Conservation (phyloP, 2,113 vertebrate species). For the Ranitomeya imitator region DNA sequence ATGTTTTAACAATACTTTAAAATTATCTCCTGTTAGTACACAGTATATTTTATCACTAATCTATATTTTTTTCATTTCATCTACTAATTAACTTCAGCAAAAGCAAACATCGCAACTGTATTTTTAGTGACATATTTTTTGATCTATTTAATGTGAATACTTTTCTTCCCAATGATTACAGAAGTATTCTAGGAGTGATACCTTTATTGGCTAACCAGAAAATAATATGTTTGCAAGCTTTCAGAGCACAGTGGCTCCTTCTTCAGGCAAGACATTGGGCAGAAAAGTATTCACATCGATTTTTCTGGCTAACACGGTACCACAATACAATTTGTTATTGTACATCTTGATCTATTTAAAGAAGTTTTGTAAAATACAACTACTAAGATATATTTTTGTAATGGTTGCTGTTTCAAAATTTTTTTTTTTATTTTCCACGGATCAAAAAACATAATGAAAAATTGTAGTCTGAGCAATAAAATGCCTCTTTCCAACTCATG, state of each 20-base stretch:
- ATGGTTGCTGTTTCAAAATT: background rate
- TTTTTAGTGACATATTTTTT: background rate
- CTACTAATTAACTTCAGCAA: background rate
- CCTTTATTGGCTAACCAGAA: no score
- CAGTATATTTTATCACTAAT: background rate
- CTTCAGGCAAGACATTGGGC: no score
- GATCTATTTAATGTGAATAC: background rate
- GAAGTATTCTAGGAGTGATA: no score
- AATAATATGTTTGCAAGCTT: no score
- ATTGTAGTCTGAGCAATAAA: conserved; percentile 26
- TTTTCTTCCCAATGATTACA: no score
- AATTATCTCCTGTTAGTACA: background rate
- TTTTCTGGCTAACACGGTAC: no score
- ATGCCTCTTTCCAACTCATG: conserved; percentile 1
- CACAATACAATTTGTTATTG: no score
- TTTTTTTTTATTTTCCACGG: background rate
- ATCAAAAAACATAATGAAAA: conserved; percentile 17
- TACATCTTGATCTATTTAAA: background rate
- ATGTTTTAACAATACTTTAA: background rate
- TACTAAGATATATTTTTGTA: background rate
- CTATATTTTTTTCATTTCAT: background rate
- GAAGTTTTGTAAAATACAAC: background rate
- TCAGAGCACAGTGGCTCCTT: no score
- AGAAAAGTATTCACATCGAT: no score
- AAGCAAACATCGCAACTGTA: background rate